These are phyloP conservation scores for Isaurus tuberculatus DNA, from an alignment of 92 coral and sea anemone genomes.

Conservation along the genomic window DNA sequence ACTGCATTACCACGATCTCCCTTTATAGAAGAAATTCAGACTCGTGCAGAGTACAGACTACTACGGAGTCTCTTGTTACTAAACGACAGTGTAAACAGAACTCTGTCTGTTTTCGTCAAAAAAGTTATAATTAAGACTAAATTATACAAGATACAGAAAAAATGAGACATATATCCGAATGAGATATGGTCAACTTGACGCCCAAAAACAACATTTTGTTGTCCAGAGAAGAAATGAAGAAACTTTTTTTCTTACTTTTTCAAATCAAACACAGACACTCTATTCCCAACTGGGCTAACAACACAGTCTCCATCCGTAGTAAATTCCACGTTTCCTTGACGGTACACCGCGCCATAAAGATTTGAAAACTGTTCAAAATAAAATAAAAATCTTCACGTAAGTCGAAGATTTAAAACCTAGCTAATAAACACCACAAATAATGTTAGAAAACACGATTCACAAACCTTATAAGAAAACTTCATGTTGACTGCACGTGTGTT, in stretches of 20 bases:
- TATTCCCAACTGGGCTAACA: slow-evolving; percentile 96
- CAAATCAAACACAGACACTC: slow-evolving; percentile 93
- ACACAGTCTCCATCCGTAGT: slow-evolving; percentile 88
- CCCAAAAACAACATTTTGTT: too few species aligned
- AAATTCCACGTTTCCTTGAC: slow-evolving; percentile 86
- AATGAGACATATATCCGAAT: too few species aligned
- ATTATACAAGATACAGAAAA: too few species aligned
- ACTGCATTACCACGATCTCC: too few species aligned
- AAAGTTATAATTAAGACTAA: too few species aligned
- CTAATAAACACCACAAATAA: background rate
- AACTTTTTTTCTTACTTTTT: slow-evolving; percentile 76
- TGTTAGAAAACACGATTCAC: background rate
- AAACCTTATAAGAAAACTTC: slow-evolving; percentile 90
- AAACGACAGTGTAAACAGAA: too few species aligned
- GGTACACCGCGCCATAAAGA: slow-evolving; percentile 92
- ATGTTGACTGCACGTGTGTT: slow-evolving; percentile 64
- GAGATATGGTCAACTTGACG: too few species aligned
- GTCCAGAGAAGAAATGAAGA: background rate
- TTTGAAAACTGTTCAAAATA: slow-evolving; percentile 83
- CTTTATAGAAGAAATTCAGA: too few species aligned
- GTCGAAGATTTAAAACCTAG: too few species aligned
- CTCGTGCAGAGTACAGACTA: too few species aligned
- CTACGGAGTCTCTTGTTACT: too few species aligned
- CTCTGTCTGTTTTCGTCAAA: too few species aligned
- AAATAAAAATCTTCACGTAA: background rate